A percentile compares a stretch with the other conserved stretches of the same genome.
phyloP scores from a whole-genome alignment of 2,113 vertebrate genomes.

The Pseudopodoces humilis region DNA sequence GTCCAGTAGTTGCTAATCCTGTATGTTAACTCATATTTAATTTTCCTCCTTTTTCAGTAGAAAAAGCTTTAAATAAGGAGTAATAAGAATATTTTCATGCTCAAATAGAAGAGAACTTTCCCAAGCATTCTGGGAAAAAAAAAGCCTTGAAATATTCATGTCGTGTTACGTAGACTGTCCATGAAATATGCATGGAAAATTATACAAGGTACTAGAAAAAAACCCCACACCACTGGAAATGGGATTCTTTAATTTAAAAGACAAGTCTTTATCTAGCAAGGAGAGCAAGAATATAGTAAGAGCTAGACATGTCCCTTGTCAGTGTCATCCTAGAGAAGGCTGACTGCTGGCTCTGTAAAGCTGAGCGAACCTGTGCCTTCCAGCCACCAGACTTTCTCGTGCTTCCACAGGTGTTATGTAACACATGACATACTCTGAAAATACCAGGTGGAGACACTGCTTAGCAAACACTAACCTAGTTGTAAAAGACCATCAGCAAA shows the following conservation, averaged over 20 bases:
- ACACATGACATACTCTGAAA: background rate
- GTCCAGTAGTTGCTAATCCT: background rate
- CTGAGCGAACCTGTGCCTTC: background rate
- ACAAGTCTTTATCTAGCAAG: background rate
- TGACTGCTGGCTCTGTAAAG: background rate
- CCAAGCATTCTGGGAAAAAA: background rate
- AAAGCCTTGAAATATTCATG: background rate
- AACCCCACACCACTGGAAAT: background rate
- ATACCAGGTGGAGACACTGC: background rate
- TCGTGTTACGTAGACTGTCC: background rate
- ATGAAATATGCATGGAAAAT: slow-evolving; percentile 26
- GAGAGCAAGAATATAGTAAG: background rate
- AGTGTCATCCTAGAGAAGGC: background rate
- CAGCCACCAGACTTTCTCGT: background rate
- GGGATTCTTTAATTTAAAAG: background rate
- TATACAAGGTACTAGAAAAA: background rate
- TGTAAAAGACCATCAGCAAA: background rate
- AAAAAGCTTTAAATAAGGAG: background rate
- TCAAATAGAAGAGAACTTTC: background rate
- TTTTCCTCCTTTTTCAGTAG: background rate
- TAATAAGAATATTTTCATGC: background rate
- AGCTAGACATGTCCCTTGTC: background rate
- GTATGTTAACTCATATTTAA: background rate
- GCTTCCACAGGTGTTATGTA: background rate
- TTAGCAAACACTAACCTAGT: background rate